Base-by-base conservation (phyloP, 2,888 invertebrate species). In the Camponotus fellah region DNA sequence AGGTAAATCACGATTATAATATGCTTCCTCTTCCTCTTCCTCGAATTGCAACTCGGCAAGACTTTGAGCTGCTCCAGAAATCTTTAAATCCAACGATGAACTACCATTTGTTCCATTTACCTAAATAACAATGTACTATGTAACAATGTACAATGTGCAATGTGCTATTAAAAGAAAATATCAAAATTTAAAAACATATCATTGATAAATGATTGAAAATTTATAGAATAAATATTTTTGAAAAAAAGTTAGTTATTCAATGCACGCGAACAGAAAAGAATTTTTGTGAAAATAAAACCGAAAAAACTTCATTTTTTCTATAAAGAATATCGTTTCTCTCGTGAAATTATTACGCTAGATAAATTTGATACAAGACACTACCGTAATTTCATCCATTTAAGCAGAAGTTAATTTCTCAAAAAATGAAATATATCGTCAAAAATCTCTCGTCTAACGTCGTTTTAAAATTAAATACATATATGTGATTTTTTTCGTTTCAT, bases 31-130 rank as follows among this genome's bases (percentile, higher is more conserved):
- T 86, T 98, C 99, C 93, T 99, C 99, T 91, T 98, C 98, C 95
- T 99, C 99, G 95, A 99, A 99, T 93, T 98, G 98, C 84, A 99
- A 95, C 94, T 99, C 99, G 0, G 97, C 97, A 87, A 98, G 96
- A 64, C 97, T 97, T 94, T 97, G 97, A 0, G 97, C 96, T 49
- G 97, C 96, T 77, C 96, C 96, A 64, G 96, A 96, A 83, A 98
- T 96, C 94, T 97, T 97, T 64, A 95, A 93, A 94, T 95, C 95
- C 86, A 95, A 88, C 14, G 94, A 92, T 14, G 95, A 93, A 91
- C 96, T 95, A 92, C 96, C 95, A 81, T 94, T 95, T 92, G 96
- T 95, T 21, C 97, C 97, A 95, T 97, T 97, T 85, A 97, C 96
- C 97, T 97, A 76, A 9, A 64, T 10, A 17, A 79, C 3, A 72